Percentiles rank a stretch among this genome's conserved stretches.
Evolutionary conservation across 2,888 invertebrate genomes (phyloP).

Genomic region (Serrognathus titanus): DNA sequence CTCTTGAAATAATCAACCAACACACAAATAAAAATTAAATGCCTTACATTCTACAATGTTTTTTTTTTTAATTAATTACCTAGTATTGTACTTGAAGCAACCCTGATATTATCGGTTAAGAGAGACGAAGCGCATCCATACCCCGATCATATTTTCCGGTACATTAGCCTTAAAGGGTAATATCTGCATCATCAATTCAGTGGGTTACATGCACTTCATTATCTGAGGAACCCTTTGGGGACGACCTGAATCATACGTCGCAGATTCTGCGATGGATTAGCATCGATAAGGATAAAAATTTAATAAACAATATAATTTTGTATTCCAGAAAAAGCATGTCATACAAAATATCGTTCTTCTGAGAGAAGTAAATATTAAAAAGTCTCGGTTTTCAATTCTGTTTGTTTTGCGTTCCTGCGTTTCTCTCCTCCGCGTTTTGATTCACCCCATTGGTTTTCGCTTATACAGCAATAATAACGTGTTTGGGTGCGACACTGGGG

Average conservation of each 20-base stretch:
- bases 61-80: too few relatives aligned
- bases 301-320: too few relatives aligned
- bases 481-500: constrained; percentile 35
- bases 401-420: constrained; percentile 25
- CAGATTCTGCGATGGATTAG: too few relatives aligned
- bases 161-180: constrained; percentile 11
- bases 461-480: constrained; percentile 42
- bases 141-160: constrained; percentile 9
- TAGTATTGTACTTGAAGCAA: neutral
- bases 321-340: too few relatives aligned
- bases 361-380: too few relatives aligned
- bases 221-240: neutral
- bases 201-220: constrained; percentile 2
- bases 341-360: too few relatives aligned
- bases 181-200: constrained; percentile 3
- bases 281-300: too few relatives aligned
- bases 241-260: neutral
- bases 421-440: constrained; percentile 34
- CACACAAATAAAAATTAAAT: too few relatives aligned
- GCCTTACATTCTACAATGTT: too few relatives aligned
- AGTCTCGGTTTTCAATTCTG: neutral
- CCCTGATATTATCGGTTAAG: constrained; percentile 2
- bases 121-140: constrained; percentile 3
- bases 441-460: constrained; percentile 43
- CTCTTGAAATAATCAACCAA: neutral